phyloP scores from a whole-genome alignment of 2,113 vertebrate genomes.

The Egretta garzetta region DNA sequence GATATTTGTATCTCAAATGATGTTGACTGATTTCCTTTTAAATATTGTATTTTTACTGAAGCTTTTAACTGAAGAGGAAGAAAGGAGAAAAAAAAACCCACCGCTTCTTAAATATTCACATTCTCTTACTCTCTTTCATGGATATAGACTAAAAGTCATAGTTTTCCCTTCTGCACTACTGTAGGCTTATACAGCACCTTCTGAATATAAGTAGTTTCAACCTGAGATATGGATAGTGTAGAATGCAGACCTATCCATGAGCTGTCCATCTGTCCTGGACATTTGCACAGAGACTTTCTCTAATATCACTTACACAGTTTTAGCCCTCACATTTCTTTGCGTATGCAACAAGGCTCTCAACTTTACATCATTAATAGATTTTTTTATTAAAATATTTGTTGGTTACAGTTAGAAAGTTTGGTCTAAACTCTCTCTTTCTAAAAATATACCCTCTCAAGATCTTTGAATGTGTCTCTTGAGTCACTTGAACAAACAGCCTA shows the following conservation, averaged over 20 bases:
- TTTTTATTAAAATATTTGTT: not conserved
- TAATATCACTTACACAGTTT: not conserved
- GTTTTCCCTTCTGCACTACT: not conserved
- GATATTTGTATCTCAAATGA: not conserved
- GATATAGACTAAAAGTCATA: not conserved
- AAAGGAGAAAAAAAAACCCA: rapidly evolving
- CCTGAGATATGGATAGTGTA: not conserved
- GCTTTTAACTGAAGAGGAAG: not conserved
- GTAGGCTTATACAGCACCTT: not conserved
- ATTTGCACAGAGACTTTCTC: not conserved
- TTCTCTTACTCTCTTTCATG: not conserved
- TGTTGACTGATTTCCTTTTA: not conserved
- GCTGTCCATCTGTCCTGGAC: not conserved
- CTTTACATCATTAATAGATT: not conserved
- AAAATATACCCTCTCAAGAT: not conserved
- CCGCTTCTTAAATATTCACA: not conserved
- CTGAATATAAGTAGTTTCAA: not conserved
- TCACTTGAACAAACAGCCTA: not conserved
- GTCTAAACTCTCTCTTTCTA: not conserved
- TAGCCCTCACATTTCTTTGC: not conserved
- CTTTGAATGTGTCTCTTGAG: not conserved
- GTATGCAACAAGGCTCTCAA: not conserved
- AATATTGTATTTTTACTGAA: not conserved
- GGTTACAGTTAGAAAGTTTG: not conserved
- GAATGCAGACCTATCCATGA: not conserved